Evolutionary conservation across 2,888 invertebrate genomes (phyloP).

Genomic region (Oligia strigilis): DNA sequence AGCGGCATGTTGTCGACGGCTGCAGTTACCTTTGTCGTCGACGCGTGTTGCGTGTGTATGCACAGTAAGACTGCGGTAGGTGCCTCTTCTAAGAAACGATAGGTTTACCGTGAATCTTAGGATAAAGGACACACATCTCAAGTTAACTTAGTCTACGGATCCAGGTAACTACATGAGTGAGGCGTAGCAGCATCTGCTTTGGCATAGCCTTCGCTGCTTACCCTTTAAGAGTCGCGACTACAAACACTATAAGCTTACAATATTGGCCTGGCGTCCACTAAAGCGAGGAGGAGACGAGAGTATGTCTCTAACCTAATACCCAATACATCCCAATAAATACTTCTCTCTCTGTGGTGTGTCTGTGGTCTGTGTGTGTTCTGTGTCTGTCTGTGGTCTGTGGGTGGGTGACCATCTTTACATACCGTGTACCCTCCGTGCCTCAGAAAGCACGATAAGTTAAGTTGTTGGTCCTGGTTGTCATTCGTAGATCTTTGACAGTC

Average conservation of each 20-base stretch:
- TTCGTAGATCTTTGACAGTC: too few species aligned
- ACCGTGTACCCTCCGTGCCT: too few species aligned
- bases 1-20: too few species aligned
- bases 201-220: background rate
- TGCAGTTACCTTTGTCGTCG: too few species aligned
- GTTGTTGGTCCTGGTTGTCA: too few species aligned
- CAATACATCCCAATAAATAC: background rate
- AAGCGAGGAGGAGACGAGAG: background rate
- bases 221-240: background rate
- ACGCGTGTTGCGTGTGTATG: too few species aligned
- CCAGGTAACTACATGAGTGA: background rate
- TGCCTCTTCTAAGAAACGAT: background rate
- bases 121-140: background rate
- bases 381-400: too few species aligned
- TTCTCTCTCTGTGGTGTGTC: too few species aligned
- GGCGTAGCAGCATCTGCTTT: background rate
- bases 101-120: background rate
- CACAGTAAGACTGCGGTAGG: too few species aligned
- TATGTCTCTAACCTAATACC: background rate
- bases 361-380: too few species aligned
- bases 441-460: too few species aligned
- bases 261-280: background rate
- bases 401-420: too few species aligned
- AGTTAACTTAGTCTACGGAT: background rate
- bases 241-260: background rate